Evolutionary conservation across 2,797 vertebrate species (phyloP), one percentile per base, ranked within the genome.

Genomic region (Erpetoichthys calabaricus): DNA sequence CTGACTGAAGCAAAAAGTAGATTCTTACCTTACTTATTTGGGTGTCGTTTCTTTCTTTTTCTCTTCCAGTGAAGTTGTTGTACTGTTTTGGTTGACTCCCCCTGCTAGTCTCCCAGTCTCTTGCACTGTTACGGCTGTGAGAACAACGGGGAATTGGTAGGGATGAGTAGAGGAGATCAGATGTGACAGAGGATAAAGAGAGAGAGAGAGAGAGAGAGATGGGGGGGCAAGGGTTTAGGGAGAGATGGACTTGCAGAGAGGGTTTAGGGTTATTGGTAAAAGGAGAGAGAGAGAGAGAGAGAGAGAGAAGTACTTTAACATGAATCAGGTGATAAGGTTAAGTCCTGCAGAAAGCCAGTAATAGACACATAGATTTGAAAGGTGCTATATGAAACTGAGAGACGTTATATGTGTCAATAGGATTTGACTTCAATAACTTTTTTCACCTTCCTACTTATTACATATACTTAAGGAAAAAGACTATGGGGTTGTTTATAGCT

Each of bases 151-250:
- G 5, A 80, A 85, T 83, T 84, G 76, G 67, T 80, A 78, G 77
- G 64, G 80, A 86, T 85, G 81, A 84, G 82, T 75, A 65, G 75
- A 84, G 84, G 85, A 86, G 80, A 87, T 79, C 65, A 69, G 73
- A 68, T 63, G 72, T 69, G 84, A 77, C 78, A 76, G 75, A 70
- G 69, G 71, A 70, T 55, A 57, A 62, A 63, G 62, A 62, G 64
- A 10, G 50, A 51, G 64, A 69, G 47, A 59, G 63, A 59, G 4
- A 57, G 61, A 67, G 64, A 69, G n/a, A 44, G 64, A 59, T 47
- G 45, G 49, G 58, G 42, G 41, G 61, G 67, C 63, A 68, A 67
- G 55, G 64, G 63, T 59, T 56, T 49, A 59, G 42, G 9, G 59
- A 45, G 60, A 63, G 51, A 45, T 46, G 60, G 8, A 52, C 64